Conservation (phyloP, 2,888 invertebrate genomes). For the Rotaria sp. region DNA sequence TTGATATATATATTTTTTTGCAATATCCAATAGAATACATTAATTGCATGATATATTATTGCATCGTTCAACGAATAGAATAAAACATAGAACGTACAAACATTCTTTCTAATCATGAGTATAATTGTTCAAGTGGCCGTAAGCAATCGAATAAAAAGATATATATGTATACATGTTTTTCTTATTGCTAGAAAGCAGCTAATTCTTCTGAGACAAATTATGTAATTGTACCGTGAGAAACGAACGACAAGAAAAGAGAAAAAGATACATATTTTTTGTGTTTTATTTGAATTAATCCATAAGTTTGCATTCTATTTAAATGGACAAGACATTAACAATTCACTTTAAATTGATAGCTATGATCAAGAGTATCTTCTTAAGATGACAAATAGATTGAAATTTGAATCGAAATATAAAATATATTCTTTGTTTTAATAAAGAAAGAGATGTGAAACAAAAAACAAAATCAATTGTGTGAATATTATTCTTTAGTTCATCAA, state of each 20-base stretch:
- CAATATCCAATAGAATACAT: neutral
- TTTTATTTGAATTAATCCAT: neutral
- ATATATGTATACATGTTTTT: neutral
- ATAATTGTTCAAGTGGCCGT: slow-evolving; percentile 16
- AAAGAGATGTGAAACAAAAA: neutral
- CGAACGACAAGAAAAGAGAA: neutral
- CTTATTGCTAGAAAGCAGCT: neutral
- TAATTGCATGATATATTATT: neutral
- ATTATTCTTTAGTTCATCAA: neutral
- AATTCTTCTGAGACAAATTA: slow-evolving; percentile 1
- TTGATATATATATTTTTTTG: neutral
- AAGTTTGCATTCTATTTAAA: neutral
- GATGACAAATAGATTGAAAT: neutral
- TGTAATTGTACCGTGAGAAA: slow-evolving; percentile 13
- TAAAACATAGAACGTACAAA: neutral
- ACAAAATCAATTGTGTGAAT: neutral
- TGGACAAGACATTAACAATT: neutral
- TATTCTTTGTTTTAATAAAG: neutral
- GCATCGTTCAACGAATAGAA: neutral
- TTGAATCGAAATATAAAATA: neutral
- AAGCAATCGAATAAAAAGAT: neutral
- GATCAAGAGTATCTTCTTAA: neutral
- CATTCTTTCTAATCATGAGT: slow-evolving; percentile 8
- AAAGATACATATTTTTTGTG: neutral
- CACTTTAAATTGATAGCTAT: neutral